Evolutionary conservation across 2,888 invertebrate species (phyloP).

Genomic region (Chrysodeixis includens): DNA sequence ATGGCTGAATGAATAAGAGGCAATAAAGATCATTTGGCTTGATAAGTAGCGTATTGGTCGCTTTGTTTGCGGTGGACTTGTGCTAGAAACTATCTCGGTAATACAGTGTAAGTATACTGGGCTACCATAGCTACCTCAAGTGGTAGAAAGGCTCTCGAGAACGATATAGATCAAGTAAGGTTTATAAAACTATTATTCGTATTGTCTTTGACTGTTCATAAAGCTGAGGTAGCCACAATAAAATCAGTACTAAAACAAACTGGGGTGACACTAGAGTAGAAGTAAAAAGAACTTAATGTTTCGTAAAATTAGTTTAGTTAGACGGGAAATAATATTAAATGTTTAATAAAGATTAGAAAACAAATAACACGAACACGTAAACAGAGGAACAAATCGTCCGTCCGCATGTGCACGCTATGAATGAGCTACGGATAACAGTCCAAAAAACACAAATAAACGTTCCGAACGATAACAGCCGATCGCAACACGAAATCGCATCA

Average conservation of each 20-base stretch:
- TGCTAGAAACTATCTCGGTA: conserved; percentile 16
- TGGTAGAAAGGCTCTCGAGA: conserved; percentile 5
- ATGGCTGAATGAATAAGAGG: conserved; percentile 14
- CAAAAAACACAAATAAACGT: conserved; percentile 24
- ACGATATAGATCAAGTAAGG: no score
- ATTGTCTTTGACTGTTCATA: conserved; percentile 20
- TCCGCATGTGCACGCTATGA: neutral
- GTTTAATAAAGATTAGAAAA: neutral
- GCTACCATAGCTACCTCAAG: conserved; percentile 15
- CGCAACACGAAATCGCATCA: conserved; percentile 46
- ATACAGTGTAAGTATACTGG: conserved; percentile 23
- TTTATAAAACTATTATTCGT: neutral
- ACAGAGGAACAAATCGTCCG: neutral
- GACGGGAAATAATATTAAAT: neutral
- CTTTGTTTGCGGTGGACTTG: conserved; percentile 31
- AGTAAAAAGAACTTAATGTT: no score
- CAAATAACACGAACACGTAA: neutral
- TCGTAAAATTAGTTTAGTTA: no score
- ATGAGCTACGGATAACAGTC: conserved; percentile 9
- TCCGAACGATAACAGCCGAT: conserved; percentile 21
- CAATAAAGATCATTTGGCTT: conserved; percentile 38
- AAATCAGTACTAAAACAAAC: no score
- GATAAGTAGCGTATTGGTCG: conserved; percentile 20
- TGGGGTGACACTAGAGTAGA: no score
- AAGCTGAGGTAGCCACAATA: no score